These are phyloP conservation scores for Philaethria dido DNA, from an alignment of 2,888 invertebrate species.

Conservation along the genomic window DNA sequence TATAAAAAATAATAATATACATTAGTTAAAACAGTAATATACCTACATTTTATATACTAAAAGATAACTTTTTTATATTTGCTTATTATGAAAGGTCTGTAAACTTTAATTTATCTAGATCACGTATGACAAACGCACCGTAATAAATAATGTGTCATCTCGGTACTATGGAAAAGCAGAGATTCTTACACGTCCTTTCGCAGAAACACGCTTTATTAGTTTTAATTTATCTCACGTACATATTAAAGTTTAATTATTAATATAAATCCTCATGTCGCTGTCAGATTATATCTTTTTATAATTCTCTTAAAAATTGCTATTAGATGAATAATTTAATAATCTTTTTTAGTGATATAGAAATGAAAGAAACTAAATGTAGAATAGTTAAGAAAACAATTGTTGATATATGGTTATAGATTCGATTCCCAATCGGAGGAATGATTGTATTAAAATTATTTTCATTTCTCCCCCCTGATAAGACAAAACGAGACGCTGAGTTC, in stretches of 20 bases:
- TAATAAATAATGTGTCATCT: slow-evolving; percentile 81
- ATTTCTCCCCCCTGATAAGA: no score
- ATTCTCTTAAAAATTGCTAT: background rate
- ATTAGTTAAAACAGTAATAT: no score
- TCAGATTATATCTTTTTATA: background rate
- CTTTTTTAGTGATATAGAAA: background rate
- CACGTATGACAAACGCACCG: slow-evolving; percentile 69
- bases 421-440: no score
- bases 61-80: background rate
- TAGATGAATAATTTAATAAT: background rate
- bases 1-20: no score
- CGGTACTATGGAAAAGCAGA: slow-evolving; percentile 70
- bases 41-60: background rate
- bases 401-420: no score
- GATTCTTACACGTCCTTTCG: slow-evolving; percentile 79
- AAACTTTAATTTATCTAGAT: slow-evolving; percentile 78
- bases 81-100: slow-evolving; percentile 14
- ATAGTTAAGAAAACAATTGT: no score
- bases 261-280: background rate
- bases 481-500: no score
- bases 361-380: background rate
- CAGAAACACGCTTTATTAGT: slow-evolving; percentile 66
- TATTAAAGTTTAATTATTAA: slow-evolving; percentile 48
- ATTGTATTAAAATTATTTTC: no score
- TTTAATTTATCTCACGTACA: slow-evolving; percentile 53